Base-by-base conservation (phyloP, 2,797 vertebrate genomes). In the Babyrousa celebensis region DNA sequence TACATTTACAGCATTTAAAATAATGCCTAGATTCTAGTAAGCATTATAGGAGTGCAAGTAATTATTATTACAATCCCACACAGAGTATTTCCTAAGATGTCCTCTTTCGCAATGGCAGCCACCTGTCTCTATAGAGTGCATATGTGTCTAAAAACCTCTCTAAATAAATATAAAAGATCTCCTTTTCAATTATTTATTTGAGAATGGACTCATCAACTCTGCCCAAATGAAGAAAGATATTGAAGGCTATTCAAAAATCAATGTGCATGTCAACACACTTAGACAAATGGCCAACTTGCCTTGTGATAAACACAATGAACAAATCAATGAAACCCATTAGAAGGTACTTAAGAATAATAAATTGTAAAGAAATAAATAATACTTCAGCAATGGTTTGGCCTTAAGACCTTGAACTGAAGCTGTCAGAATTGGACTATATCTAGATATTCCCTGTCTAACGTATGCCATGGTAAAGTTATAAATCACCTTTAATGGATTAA, bases 251-350 rank as follows among this genome's bases (percentile, higher is more conserved):
- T 92, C 54, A 94, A 90, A 94, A 94, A 96, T 96, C 91, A 92
- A 90, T 96, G 23, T 68, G 25, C 63, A 27, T 72, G 52, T 87
- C 77, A 92, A 85, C 71, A 82, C 43, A 85, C 18, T 71, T 75
- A 85, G 43, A 96, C 60, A 92, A 84, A 88, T 62, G 29, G 56
- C 10, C 82, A 90, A 43, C 56, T 40, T 77, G 23, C n/a, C 52
- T 84, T 80, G 54, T 89, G 62, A 85, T 80, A 89, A 93, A 63
- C 62, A 80, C 67, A 94, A 93, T 72, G 67, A 89, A 63, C 32
- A 94, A 96, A 89, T 97, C 80, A 78, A 95, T 96, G 36, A 93
- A 85, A 80, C 40, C 56, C 14, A 87, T 97, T 96, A 96, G 67
- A 93, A 90, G 11, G 43, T 48, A 71, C 63, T 93, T 91, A 71